These are phyloP conservation scores for Miichthys miiuy DNA, from an alignment of 2,797 vertebrate species.

Conservation along the genomic window DNA sequence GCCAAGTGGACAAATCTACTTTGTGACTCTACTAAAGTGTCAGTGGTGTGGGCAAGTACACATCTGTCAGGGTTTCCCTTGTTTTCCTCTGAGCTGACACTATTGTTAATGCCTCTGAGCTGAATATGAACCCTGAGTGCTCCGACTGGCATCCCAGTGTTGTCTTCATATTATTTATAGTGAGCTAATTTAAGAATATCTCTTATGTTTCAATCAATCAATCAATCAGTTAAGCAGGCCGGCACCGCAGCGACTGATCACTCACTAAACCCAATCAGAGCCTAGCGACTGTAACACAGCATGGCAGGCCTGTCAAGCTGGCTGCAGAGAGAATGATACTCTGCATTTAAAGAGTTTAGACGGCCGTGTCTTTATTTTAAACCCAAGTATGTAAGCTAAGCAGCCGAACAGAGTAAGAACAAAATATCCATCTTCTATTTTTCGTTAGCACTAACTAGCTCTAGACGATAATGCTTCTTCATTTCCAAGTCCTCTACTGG, in stretches of 20 bases:
- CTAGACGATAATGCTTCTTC: no score
- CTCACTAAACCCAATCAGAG: background rate
- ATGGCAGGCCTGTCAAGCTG: no score
- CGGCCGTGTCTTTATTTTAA: background rate
- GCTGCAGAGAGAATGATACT: background rate
- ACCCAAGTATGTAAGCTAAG: no score
- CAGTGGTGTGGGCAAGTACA: background rate
- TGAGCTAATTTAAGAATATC: background rate
- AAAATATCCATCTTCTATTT: no score
- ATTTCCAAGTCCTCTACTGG: no score
- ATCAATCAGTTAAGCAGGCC: background rate
- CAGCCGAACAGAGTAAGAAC: no score
- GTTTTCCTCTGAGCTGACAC: background rate
- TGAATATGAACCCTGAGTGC: slow-evolving; percentile 11
- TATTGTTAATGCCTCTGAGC: background rate
- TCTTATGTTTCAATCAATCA: background rate
- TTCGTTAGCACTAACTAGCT: no score
- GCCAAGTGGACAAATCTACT: background rate
- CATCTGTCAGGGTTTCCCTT: slow-evolving; percentile 23
- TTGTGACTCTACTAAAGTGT: background rate
- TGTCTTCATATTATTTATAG: background rate
- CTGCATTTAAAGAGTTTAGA: background rate
- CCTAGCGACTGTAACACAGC: background rate
- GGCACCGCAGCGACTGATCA: background rate
- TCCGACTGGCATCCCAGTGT: slow-evolving; percentile 5